A percentile compares a stretch with the other conserved stretches of the same genome.
These are phyloP conservation scores for Drosophila nannoptera DNA, from an alignment of 1,140 invertebrate genomes.

Conservation along the genomic window DNA sequence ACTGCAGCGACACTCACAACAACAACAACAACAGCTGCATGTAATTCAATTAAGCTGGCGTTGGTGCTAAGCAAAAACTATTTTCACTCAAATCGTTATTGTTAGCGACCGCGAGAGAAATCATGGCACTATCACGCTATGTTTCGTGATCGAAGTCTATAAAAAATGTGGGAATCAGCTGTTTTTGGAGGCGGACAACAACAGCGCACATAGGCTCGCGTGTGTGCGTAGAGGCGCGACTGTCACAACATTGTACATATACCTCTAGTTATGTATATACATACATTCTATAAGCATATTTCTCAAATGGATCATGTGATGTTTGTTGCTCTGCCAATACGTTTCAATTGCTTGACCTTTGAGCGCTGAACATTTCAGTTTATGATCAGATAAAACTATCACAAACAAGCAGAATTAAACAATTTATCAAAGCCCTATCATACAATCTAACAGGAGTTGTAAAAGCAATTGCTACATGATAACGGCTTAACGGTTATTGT, in stretches of 20 bases:
- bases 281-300: conserved; percentile 18
- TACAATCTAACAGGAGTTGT: not conserved
- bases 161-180: conserved; percentile 34
- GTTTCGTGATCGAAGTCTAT: conserved; percentile 28
- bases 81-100: conserved; percentile 20
- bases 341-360: conserved; percentile 63
- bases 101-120: conserved; percentile 39
- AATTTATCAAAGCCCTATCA: conserved; percentile 1
- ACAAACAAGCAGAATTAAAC: conserved; percentile 19
- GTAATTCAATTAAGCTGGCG: conserved; percentile 22
- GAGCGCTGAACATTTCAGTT: conserved; percentile 40
- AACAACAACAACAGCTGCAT: not conserved
- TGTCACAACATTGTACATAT: not conserved
- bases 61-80: conserved; percentile 4
- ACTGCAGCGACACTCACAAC: conserved; percentile 15
- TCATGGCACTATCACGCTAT: conserved; percentile 61
- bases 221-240: conserved; percentile 4
- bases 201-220: not conserved
- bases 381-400: conserved; percentile 59
- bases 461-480: not conserved
- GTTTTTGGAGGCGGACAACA: conserved; percentile 18
- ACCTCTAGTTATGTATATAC: too few relatives aligned
- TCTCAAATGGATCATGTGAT: conserved; percentile 62
- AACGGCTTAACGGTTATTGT: not conserved
- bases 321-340: conserved; percentile 16